These are phyloP conservation scores for Artibeus jamaicensis DNA, from an alignment of 2,797 vertebrate species.

Conservation along the genomic window DNA sequence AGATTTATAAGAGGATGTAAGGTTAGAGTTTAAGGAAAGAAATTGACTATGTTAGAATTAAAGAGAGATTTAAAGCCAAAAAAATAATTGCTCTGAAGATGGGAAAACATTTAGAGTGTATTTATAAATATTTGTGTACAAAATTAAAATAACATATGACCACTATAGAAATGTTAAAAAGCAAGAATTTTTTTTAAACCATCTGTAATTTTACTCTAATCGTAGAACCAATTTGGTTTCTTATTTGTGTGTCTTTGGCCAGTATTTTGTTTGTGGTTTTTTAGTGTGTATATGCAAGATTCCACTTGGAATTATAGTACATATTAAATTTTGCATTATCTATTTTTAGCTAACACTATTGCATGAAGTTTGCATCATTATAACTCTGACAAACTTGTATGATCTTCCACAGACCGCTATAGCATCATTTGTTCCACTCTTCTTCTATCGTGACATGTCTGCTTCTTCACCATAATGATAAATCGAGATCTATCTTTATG, in stretches of 20 bases:
- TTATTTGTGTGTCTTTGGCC: background rate
- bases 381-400: background rate
- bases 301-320: background rate
- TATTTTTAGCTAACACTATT: background rate
- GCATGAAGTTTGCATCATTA: slow-evolving; percentile 23
- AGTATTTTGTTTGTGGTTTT: background rate
- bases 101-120: background rate
- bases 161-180: slow-evolving; percentile 16
- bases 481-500: background rate
- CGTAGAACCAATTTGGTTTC: background rate
- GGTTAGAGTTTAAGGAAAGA: slow-evolving; percentile 41
- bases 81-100: background rate
- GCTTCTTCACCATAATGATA: background rate
- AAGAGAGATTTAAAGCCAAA: slow-evolving; percentile 35
- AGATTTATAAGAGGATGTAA: slow-evolving; percentile 37
- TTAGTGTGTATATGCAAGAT: background rate
- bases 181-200: background rate
- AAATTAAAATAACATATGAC: slow-evolving; percentile 39
- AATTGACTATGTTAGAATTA: slow-evolving; percentile 39
- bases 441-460: background rate
- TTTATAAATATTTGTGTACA: background rate
- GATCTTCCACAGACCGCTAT: background rate
- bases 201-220: background rate
- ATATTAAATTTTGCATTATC: slow-evolving; percentile 4
- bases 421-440: background rate